Percentiles rank a stretch among this genome's conserved stretches.
phyloP scores from a whole-genome alignment of 2,113 vertebrate genomes.

The Stegastes partitus region DNA sequence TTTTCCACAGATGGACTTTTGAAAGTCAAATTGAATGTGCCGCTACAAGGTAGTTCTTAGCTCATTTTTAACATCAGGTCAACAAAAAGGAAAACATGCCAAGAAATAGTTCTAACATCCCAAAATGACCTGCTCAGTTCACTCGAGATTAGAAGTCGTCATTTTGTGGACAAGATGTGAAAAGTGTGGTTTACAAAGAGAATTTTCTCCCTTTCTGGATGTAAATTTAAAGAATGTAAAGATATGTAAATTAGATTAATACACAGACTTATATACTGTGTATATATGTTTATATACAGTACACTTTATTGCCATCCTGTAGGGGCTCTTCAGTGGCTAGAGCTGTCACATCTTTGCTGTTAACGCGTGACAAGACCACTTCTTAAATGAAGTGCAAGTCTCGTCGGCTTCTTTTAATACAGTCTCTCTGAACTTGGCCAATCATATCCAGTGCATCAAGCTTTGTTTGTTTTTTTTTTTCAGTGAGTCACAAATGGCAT shows the following conservation, averaged over 20 bases:
- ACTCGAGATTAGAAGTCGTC: constrained; percentile 53
- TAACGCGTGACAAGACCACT: constrained; percentile 42
- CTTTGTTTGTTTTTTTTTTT: constrained; percentile 5
- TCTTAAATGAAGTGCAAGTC: constrained; percentile 63
- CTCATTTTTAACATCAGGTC: constrained; percentile 61
- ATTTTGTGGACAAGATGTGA: constrained; percentile 65
- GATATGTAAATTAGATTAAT: constrained; percentile 86
- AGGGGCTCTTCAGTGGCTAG: constrained; percentile 69
- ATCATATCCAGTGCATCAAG: constrained; percentile 23
- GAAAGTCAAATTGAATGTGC: constrained; percentile 70
- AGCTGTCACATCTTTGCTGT: constrained; percentile 61
- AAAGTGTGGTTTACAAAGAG: constrained; percentile 76
- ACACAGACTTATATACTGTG: constrained; percentile 87
- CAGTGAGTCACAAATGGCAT: constrained; percentile 19
- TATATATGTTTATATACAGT: constrained; percentile 87
- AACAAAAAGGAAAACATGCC: constrained; percentile 56
- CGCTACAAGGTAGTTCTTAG: constrained; percentile 55
- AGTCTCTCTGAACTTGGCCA: constrained; percentile 45
- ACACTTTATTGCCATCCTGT: constrained; percentile 76
- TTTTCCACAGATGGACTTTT: constrained; percentile 64
- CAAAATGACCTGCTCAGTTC: constrained; percentile 55
- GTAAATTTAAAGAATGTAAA: constrained; percentile 88
- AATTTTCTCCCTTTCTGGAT: constrained; percentile 81
- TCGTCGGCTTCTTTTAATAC: constrained; percentile 55
- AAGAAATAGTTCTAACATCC: constrained; percentile 41